Conservation (phyloP, 2,113 vertebrate genomes). For the Cephalopholis sonnerati region DNA sequence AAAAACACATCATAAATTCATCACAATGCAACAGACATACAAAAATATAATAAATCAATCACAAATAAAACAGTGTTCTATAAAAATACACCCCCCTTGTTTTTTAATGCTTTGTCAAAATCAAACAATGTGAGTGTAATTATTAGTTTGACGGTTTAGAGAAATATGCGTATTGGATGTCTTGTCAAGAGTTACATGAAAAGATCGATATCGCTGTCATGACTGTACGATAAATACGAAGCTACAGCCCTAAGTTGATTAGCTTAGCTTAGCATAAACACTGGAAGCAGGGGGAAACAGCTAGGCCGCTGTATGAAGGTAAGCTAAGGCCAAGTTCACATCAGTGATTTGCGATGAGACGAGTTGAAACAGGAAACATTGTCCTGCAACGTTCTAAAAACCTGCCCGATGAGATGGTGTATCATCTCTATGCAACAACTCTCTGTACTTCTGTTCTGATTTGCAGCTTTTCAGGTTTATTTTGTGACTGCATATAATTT, state of each 20-base stretch:
- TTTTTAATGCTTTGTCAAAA: background rate
- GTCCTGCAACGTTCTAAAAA: too few relatives aligned
- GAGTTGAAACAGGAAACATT: too few relatives aligned
- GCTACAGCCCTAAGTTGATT: background rate
- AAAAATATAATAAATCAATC: background rate
- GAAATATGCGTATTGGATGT: background rate
- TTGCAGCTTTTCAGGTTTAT: too few relatives aligned
- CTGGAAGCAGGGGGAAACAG: background rate
- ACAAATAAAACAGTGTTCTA: background rate
- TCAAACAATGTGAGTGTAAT: background rate
- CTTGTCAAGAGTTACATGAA: too few relatives aligned
- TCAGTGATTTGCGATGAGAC: too few relatives aligned
- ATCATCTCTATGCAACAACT: too few relatives aligned
- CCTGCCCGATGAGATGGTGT: too few relatives aligned
- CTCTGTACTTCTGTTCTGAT: too few relatives aligned
- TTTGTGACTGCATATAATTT: too few relatives aligned
- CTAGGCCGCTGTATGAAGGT: too few relatives aligned
- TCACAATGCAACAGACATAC: slow-evolving; percentile 18
- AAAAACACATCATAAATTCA: background rate
- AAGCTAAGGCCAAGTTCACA: too few relatives aligned
- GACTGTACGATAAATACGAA: background rate
- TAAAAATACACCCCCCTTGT: background rate
- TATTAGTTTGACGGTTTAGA: background rate
- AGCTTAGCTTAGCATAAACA: background rate
- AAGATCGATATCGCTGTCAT: background rate